phyloP scores from a whole-genome alignment of 2,888 invertebrate genomes.

The Erpobdella octoculata region DNA sequence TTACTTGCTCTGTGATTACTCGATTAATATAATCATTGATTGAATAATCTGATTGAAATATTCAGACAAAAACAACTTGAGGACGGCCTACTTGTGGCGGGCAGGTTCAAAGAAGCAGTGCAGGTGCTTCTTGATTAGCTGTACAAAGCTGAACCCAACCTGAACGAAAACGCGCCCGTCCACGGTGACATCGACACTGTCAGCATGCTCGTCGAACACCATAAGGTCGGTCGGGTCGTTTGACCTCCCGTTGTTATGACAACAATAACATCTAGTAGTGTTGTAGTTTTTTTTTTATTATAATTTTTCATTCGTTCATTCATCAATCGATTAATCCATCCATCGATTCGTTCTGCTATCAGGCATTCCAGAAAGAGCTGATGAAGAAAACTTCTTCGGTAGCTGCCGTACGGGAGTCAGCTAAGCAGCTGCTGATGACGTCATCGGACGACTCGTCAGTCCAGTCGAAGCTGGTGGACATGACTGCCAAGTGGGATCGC shows the following conservation, averaged over 20 bases:
- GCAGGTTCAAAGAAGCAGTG: constrained; percentile 93
- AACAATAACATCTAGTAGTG: too few relatives aligned
- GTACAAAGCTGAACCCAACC: constrained; percentile 68
- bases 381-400: constrained; percentile 61
- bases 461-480: constrained; percentile 68
- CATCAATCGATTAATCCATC: not conserved
- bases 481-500: constrained; percentile 73
- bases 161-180: constrained; percentile 73
- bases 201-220: constrained; percentile 80
- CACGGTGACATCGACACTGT: constrained; percentile 96
- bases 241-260: too few relatives aligned
- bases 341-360: constrained; percentile 39
- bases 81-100: constrained; percentile 86
- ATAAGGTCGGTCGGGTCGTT: constrained; percentile 67
- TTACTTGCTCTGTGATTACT: too few relatives aligned
- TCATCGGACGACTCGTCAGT: constrained; percentile 66
- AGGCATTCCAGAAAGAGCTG: constrained; percentile 82
- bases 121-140: constrained; percentile 89
- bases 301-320: too few relatives aligned
- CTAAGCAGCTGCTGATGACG: constrained; percentile 72
- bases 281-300: too few relatives aligned
- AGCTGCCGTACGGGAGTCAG: constrained; percentile 81
- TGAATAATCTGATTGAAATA: too few relatives aligned
- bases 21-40: too few relatives aligned
- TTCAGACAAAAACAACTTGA: constrained; percentile 83